Base-by-base conservation (phyloP, 2,888 invertebrate genomes). In the Pristionchus exspectatus region DNA sequence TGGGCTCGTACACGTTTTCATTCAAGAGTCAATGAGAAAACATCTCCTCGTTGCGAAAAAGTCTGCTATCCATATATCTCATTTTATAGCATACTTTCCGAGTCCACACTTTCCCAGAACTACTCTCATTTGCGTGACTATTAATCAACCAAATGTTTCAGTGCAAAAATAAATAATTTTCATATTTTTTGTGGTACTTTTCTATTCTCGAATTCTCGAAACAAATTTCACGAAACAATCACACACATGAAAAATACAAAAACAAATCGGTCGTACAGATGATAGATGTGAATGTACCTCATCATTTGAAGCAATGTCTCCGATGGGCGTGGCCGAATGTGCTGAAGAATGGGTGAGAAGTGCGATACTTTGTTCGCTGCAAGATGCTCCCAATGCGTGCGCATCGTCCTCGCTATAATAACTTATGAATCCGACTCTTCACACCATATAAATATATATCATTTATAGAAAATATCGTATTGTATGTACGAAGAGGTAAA, bases 261-360 rank as follows among this genome's bases (percentile, higher is more conserved):
- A 24, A 4, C 1, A 59, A 59, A 21, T 59, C 21, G 59, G 1
- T 59, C 16, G 56, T 16, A 56, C 56, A 9, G 18, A n/a, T 69
- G 30, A 72, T 50, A 50, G 9, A 50, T 50, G 44, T 50, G 9
- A 14, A 30, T 14, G n/a, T 38, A 85, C 84, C 56, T 87, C 87
- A 24, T 54, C 87, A n/a, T 69, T n/a, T 2, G 74, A 5, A 7
- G 69, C 30, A 56, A 74, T 81, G 38, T 90, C 90, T 56, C 90
- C 90, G 72, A 90, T 87, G 50, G 90, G 90, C 85, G 90, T 90
- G 27, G 87, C 74, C 50, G 90, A 90, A n/a, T 90, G 88, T 24
- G 83, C 90, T 54, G 90, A 90, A 27, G 90, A 90, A n/a, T 90
- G 90, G 7, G 88, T 90, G 50, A 90, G 85, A 33, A 90, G 87